Percentiles rank a stretch among this genome's conserved stretches.
Conservation (phyloP, 2,113 vertebrate genomes). For the Egretta garzetta region DNA sequence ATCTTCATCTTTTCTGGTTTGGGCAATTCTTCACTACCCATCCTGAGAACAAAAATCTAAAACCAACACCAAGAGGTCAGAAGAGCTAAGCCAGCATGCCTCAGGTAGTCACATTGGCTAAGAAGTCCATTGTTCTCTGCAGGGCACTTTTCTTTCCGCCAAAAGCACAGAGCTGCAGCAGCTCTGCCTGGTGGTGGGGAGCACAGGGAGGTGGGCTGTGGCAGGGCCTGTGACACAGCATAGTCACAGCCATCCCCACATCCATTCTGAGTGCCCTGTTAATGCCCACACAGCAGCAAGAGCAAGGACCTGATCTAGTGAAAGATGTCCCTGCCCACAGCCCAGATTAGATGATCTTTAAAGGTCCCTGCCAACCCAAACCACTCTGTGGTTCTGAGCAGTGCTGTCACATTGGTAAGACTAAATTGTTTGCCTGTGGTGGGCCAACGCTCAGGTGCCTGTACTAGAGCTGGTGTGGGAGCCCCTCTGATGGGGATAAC, state of each 20-base stretch:
- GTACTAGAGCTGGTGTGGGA: not conserved
- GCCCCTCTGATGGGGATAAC: not conserved
- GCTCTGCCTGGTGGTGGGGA: not conserved
- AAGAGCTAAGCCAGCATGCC: not conserved
- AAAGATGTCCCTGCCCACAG: not conserved
- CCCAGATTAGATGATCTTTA: not conserved
- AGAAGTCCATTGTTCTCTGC: accelerated
- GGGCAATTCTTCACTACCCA: not conserved
- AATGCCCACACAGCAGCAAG: not conserved
- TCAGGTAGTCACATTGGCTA: not conserved
- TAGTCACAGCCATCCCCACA: too few species aligned
- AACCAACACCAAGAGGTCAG: not conserved
- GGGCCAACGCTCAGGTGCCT: not conserved
- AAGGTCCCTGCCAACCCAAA: not conserved
- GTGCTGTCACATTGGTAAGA: not conserved
- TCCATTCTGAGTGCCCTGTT: not conserved
- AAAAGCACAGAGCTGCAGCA: not conserved
- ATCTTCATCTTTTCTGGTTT: not conserved
- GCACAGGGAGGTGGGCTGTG: not conserved
- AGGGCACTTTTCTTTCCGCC: not conserved
- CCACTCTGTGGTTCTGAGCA: not conserved
- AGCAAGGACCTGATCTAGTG: too few species aligned
- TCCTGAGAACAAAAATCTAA: not conserved
- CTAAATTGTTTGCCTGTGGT: not conserved
- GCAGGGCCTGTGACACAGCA: not conserved